phyloP scores from a whole-genome alignment of 2,113 vertebrate genomes.

The Benitochromis conjunctus region DNA sequence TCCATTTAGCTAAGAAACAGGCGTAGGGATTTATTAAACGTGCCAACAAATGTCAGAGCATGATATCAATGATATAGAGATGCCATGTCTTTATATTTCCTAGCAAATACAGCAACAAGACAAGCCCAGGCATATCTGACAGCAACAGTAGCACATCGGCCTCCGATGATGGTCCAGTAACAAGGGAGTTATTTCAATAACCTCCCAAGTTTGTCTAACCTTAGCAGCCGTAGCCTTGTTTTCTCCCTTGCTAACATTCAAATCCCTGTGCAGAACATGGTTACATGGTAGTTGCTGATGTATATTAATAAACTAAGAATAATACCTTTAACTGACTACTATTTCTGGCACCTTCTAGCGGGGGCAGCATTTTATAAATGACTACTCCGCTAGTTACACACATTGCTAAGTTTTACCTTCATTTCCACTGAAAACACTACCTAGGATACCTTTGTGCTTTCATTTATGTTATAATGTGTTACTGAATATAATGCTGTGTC shows the following conservation, averaged over 20 bases:
- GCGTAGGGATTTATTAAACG: not conserved
- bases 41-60: not conserved
- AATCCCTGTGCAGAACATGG: not conserved
- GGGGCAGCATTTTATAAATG: not conserved
- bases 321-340: not conserved
- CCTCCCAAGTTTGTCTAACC: not conserved
- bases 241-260: not conserved
- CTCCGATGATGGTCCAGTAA: no score
- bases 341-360: not conserved
- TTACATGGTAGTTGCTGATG: not conserved
- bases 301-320: not conserved
- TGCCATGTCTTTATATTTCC: not conserved
- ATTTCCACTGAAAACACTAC: not conserved
- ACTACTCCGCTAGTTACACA: not conserved
- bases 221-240: not conserved
- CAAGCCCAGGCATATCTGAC: not conserved
- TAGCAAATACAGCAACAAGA: not conserved
- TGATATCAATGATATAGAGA: not conserved
- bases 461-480: not conserved
- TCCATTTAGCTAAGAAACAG: not conserved
- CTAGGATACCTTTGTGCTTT: not conserved
- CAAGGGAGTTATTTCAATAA: not conserved
- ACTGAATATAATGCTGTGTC: not conserved
- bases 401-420: not conserved
- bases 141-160: no score